These are phyloP conservation scores for Actinostola sp. DNA, from an alignment of 92 coral and sea anemone species.

Conservation along the genomic window DNA sequence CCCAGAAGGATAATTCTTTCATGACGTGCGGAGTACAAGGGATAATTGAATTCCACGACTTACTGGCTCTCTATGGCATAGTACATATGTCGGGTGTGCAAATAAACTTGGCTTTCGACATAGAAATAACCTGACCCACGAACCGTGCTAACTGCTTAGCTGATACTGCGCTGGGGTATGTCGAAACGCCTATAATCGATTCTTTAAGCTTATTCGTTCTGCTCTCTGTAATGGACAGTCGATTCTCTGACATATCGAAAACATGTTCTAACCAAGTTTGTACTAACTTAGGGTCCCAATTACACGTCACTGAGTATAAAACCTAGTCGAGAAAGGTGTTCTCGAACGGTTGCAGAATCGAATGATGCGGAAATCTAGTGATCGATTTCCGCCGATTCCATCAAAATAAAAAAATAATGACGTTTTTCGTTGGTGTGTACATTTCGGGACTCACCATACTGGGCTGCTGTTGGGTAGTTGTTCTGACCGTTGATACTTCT, in stretches of 20 bases:
- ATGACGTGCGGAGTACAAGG: neutral
- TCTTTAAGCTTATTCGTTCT: conserved; percentile 37
- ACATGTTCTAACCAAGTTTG: conserved; percentile 53
- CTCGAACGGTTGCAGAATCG: neutral
- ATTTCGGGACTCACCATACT: too few relatives aligned
- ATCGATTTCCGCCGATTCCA: neutral
- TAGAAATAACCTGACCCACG: conserved; percentile 56
- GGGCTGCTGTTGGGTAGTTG: too few relatives aligned
- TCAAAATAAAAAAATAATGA: too few relatives aligned
- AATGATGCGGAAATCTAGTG: neutral
- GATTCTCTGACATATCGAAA: conserved; percentile 43
- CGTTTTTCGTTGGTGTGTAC: too few relatives aligned
- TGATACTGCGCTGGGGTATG: conserved; percentile 32
- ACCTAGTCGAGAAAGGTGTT: conserved; percentile 1
- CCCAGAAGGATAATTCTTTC: conserved; percentile 21
- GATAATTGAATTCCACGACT: conserved; percentile 29
- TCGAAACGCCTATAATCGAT: neutral
- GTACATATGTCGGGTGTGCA: conserved; percentile 44
- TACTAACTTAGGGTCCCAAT: neutral
- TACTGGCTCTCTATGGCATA: conserved; percentile 48
- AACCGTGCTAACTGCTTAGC: conserved; percentile 49
- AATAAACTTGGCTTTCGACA: conserved; percentile 47
- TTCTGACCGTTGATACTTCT: too few relatives aligned
- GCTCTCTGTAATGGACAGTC: conserved; percentile 43
- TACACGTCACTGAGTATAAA: conserved; percentile 28